phyloP scores from a whole-genome alignment of 2,888 invertebrate species.

The Barypeithes pellucidus region DNA sequence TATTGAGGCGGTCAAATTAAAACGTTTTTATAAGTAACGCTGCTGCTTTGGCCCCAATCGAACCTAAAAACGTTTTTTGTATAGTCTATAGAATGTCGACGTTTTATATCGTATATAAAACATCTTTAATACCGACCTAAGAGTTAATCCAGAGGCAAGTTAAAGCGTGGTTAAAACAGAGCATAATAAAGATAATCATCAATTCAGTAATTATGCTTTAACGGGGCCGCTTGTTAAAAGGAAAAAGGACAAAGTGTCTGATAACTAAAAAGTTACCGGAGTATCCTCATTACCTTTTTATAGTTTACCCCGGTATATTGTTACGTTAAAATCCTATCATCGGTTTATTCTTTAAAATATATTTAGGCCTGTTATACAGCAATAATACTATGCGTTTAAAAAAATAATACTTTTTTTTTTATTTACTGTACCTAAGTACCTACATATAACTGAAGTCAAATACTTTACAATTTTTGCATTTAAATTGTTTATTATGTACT shows the following conservation, averaged over 20 bases:
- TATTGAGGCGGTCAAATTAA: too few relatives aligned
- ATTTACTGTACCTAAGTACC: too few relatives aligned
- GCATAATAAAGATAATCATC: conserved; percentile 1
- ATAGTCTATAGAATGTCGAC: background rate
- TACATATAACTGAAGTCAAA: too few relatives aligned
- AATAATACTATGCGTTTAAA: too few relatives aligned
- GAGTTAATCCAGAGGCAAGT: background rate
- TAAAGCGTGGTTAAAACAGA: conserved; percentile 5
- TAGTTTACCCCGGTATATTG: too few relatives aligned
- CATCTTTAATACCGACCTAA: background rate
- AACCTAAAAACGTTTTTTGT: background rate
- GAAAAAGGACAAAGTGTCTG: background rate
- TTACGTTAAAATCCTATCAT: too few relatives aligned
- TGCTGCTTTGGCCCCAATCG: background rate
- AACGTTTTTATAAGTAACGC: background rate
- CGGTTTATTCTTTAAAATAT: too few relatives aligned
- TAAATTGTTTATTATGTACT: background rate
- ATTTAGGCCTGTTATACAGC: too few relatives aligned
- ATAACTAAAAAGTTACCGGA: conserved; percentile 6
- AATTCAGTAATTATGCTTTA: conserved; percentile 6
- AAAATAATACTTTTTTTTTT: too few relatives aligned
- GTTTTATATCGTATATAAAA: background rate
- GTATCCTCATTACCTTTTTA: background rate
- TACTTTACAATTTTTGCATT: background rate
- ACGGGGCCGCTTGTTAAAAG: conserved; percentile 7